Percentiles rank a stretch among this genome's conserved stretches.
phyloP scores from a whole-genome alignment of 2,888 invertebrate species.

The Dascillus cervinus region DNA sequence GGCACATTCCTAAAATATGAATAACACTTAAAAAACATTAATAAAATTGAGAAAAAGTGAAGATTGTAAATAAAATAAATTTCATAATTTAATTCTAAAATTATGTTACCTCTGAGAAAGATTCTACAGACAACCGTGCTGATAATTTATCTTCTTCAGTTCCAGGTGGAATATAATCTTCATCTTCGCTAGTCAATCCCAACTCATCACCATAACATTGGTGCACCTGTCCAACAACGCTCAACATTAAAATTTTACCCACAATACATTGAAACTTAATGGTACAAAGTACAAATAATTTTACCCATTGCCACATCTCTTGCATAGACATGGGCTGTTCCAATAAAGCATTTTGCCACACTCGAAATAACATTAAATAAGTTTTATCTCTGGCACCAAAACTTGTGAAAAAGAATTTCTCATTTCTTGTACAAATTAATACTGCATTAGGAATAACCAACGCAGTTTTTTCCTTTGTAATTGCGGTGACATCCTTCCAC shows the following conservation, averaged over 20 bases:
- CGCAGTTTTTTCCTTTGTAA: slow-evolving; percentile 92
- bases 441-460: slow-evolving; percentile 96
- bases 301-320: slow-evolving; percentile 86
- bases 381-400: slow-evolving; percentile 92
- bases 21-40: not conserved
- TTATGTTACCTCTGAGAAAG: slow-evolving; percentile 30
- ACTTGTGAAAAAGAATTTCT: slow-evolving; percentile 90
- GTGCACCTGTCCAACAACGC: slow-evolving; percentile 69
- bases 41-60: not conserved
- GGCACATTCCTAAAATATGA: not conserved
- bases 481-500: slow-evolving; percentile 86
- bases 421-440: slow-evolving; percentile 69
- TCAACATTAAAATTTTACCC: too few species aligned
- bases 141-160: slow-evolving; percentile 47
- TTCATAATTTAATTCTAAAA: not conserved
- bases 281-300: too few species aligned
- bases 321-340: slow-evolving; percentile 77
- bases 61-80: not conserved
- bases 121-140: slow-evolving; percentile 45
- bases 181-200: slow-evolving; percentile 88
- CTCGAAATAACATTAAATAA: slow-evolving; percentile 88
- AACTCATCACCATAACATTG: slow-evolving; percentile 90
- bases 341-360: slow-evolving; percentile 94
- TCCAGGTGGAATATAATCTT: slow-evolving; percentile 67
- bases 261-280: too few species aligned